Conservation (phyloP, 2,797 vertebrate genomes). For the Sparidentex hasta region DNA sequence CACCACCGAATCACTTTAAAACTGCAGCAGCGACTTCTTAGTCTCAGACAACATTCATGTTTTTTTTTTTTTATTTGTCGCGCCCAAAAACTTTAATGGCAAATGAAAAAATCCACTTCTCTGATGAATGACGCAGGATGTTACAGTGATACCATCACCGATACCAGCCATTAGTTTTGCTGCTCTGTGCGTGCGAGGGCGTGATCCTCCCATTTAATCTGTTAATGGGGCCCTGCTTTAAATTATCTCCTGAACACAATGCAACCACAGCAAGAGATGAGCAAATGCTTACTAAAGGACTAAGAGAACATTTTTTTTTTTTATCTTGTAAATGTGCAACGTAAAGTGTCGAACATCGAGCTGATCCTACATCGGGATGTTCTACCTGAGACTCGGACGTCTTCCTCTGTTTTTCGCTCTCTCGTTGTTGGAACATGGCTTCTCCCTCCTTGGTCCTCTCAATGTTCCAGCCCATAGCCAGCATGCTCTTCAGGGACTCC, state of each 20-base stretch:
- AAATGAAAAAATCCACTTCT: not conserved
- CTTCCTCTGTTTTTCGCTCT: constrained; percentile 93
- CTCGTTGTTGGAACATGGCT: constrained; percentile 90
- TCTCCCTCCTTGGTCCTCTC: constrained; percentile 97
- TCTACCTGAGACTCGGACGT: constrained; percentile 90
- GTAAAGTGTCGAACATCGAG: too few relatives aligned
- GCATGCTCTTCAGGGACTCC: constrained; percentile 97
- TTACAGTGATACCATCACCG: not conserved
- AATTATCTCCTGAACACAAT: constrained; percentile 6
- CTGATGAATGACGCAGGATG: constrained; percentile 5
- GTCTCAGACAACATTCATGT: not conserved
- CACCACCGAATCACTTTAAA: not conserved
- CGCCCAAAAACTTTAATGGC: not conserved
- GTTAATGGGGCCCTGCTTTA: constrained; percentile 9
- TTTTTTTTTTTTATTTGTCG: not conserved
- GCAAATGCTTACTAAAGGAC: not conserved
- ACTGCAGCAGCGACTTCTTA: not conserved
- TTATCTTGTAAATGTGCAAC: not conserved
- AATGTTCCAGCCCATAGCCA: constrained; percentile 94
- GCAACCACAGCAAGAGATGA: not conserved
- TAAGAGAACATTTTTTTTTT: not conserved
- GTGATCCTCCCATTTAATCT: constrained; percentile 4
- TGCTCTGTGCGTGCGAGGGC: not conserved
- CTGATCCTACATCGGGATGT: not conserved
- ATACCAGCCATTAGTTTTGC: constrained; percentile 17